Percentiles rank a stretch among this genome's conserved stretches.
phyloP scores from a whole-genome alignment of 2,888 invertebrate species.

The Eumacrocentrus americanus region DNA sequence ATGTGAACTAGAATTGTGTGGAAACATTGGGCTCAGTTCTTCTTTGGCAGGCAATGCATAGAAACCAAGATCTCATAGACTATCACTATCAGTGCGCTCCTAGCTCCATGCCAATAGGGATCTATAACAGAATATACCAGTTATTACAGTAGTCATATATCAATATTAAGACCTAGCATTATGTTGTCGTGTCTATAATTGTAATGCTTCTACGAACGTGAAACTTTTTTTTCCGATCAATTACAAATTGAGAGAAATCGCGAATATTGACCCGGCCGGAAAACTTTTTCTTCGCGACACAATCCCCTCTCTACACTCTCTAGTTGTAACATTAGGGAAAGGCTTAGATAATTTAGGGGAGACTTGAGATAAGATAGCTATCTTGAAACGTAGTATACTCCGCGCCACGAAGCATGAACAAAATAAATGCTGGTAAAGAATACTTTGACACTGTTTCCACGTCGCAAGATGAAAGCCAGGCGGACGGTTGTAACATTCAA shows the following conservation, averaged over 20 bases:
- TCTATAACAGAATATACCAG: conserved; percentile 50
- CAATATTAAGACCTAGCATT: too few species aligned
- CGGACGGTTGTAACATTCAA: not conserved
- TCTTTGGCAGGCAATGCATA: conserved; percentile 66
- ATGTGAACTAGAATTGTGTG: conserved; percentile 65
- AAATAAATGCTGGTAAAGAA: conserved; percentile 17
- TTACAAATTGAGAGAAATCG: conserved; percentile 23
- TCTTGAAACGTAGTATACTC: conserved; percentile 20
- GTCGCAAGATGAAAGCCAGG: conserved; percentile 8
- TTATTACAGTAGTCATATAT: not conserved
- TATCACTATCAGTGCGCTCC: conserved; percentile 61
- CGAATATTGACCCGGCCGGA: conserved; percentile 21
- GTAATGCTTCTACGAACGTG: not conserved
- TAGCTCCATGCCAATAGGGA: conserved; percentile 63
- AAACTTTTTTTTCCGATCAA: not conserved
- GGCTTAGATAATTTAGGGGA: conserved; percentile 26
- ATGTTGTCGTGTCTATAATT: too few species aligned
- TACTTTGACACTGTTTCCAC: conserved; percentile 21
- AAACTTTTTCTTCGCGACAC: conserved; percentile 22
- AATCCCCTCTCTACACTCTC: conserved; percentile 11
- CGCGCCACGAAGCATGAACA: conserved; percentile 21
- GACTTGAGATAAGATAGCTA: conserved; percentile 28
- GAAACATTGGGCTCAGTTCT: conserved; percentile 66
- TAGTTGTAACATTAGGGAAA: conserved; percentile 18
- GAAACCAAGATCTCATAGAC: conserved; percentile 63